These are phyloP conservation scores for Melinaea marsaeus DNA, from an alignment of 2,888 invertebrate genomes.

Conservation along the genomic window DNA sequence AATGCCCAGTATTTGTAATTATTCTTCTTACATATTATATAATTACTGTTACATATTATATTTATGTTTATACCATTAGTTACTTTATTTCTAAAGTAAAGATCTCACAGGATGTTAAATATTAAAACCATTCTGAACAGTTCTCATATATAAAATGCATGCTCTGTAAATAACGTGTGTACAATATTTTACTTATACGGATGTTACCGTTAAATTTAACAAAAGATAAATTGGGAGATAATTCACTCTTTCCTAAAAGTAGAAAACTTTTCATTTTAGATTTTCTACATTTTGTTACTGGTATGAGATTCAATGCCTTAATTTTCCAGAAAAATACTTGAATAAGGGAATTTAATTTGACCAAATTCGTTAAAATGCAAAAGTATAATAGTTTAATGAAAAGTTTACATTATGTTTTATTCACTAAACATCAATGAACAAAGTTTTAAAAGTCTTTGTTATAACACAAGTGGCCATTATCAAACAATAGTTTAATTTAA, in stretches of 20 bases:
- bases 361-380: neutral
- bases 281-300: neutral
- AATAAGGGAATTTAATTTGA: neutral
- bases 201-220: constrained; percentile 2
- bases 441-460: constrained; percentile 4
- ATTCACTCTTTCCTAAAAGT: constrained; percentile 2
- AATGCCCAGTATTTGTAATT: neutral
- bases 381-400: neutral
- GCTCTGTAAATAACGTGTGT: neutral
- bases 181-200: neutral
- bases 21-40: neutral
- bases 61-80: neutral
- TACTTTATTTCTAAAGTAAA: neutral
- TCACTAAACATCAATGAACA: neutral
- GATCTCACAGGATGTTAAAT: neutral
- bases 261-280: constrained; percentile 1
- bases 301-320: neutral
- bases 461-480: constrained; percentile 14
- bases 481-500: constrained; percentile 18
- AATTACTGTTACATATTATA: neutral
- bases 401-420: neutral
- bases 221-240: constrained; percentile 1
- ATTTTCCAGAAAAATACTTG: neutral
- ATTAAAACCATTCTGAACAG: neutral
- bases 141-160: neutral